These are phyloP conservation scores for Scartelaos histophorus DNA, from an alignment of 2,113 vertebrate genomes.

Conservation along the genomic window DNA sequence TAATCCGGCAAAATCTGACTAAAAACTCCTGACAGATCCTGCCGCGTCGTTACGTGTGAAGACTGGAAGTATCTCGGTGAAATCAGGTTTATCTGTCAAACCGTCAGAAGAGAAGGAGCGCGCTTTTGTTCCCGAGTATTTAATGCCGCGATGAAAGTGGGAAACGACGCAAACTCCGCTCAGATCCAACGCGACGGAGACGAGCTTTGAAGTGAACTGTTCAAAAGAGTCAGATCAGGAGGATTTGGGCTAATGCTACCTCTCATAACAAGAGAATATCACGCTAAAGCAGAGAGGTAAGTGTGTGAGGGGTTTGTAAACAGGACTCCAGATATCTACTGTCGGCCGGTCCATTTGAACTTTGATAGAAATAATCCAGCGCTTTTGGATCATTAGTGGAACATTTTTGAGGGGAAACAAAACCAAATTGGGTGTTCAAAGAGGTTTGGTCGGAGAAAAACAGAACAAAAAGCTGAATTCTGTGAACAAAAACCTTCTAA, in stretches of 20 bases:
- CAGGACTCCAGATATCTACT: neutral
- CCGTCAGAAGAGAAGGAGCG: neutral
- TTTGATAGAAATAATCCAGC: neutral
- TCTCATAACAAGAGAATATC: conserved; percentile 2
- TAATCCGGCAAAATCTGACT: neutral
- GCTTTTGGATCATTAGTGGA: neutral
- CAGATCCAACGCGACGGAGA: neutral
- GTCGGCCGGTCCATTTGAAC: neutral
- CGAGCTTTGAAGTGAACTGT: conserved; percentile 5
- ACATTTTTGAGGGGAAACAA: neutral
- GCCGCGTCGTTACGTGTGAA: neutral
- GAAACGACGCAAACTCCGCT: neutral
- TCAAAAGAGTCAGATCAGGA: conserved; percentile 10
- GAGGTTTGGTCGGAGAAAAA: neutral
- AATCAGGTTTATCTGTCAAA: conserved; percentile 6
- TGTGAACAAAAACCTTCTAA: too few species aligned
- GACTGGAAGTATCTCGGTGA: neutral
- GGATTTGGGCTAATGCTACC: conserved; percentile 2
- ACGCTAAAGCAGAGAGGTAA: neutral
- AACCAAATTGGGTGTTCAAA: neutral
- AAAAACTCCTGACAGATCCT: neutral
- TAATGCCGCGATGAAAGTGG: conserved; percentile 8
- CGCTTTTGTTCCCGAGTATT: neutral
- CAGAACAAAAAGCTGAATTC: neutral
- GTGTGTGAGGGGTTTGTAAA: neutral